These are phyloP conservation scores for Xenus cinereus DNA, from an alignment of 2,113 vertebrate species.

Conservation along the genomic window DNA sequence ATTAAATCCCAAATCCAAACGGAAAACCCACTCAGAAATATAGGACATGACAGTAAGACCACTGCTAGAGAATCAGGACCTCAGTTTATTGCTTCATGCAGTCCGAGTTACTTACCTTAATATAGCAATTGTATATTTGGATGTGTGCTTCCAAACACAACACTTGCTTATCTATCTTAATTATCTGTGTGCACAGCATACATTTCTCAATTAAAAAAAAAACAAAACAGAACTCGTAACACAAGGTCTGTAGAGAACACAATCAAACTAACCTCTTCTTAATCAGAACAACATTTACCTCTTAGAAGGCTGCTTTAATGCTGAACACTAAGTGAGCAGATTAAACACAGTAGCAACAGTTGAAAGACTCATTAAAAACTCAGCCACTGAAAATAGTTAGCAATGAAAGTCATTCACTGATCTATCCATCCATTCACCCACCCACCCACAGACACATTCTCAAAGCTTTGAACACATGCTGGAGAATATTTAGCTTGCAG, in stretches of 20 bases:
- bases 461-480: neutral
- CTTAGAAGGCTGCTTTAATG: conserved; percentile 36
- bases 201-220: conserved; percentile 13
- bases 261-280: conserved; percentile 43
- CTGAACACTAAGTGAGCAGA: neutral
- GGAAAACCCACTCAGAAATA: neutral
- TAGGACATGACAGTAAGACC: neutral
- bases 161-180: neutral
- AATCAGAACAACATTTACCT: conserved; percentile 39
- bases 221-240: neutral
- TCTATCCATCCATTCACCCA: neutral
- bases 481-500: neutral
- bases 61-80: neutral
- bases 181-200: neutral
- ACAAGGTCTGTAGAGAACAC: neutral
- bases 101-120: neutral
- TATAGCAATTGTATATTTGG: neutral
- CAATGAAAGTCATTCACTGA: conserved; percentile 3
- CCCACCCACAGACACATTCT: neutral
- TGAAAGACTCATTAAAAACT: conserved; percentile 45
- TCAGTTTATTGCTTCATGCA: neutral
- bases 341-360: conserved; percentile 47
- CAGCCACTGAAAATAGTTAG: conserved; percentile 26
- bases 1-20: neutral
- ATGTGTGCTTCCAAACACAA: neutral